Evolutionary conservation across 2,113 vertebrate genomes (phyloP).

Genomic region (Pontoporia blainvillei): DNA sequence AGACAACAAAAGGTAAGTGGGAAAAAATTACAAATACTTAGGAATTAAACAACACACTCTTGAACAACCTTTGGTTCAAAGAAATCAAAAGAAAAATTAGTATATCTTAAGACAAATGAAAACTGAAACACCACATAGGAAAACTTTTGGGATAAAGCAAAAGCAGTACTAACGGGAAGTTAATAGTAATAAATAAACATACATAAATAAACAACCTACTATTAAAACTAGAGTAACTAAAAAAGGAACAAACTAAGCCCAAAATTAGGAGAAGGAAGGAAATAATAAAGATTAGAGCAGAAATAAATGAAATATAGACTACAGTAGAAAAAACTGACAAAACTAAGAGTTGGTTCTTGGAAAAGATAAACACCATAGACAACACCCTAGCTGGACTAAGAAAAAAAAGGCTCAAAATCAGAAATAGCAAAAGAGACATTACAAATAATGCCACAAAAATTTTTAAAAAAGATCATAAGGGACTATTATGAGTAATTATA

Average conservation of each 20-base stretch:
- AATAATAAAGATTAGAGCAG: background rate
- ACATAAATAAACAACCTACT: background rate
- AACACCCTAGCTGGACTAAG: background rate
- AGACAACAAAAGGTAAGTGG: background rate
- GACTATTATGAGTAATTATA: background rate
- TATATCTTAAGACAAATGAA: background rate
- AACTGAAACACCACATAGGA: background rate
- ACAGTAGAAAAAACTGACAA: background rate
- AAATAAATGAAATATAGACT: background rate
- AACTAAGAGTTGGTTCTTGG: background rate
- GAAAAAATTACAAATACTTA: background rate
- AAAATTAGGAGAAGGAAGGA: background rate
- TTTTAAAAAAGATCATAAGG: too few relatives aligned
- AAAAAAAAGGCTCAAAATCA: background rate
- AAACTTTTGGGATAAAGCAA: background rate
- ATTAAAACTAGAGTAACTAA: background rate
- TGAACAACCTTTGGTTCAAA: background rate
- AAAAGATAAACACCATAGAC: background rate
- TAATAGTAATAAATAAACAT: background rate
- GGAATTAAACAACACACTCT: background rate
- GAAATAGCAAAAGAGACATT: background rate
- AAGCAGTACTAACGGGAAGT: background rate
- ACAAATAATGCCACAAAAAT: background rate
- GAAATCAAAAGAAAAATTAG: background rate
- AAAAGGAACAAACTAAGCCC: background rate